Percentiles rank a stretch among this genome's conserved stretches.
Conservation (phyloP, 30 jellyfish, hydroid and myxozoan genomes). For the Cassiopea xamachana region DNA sequence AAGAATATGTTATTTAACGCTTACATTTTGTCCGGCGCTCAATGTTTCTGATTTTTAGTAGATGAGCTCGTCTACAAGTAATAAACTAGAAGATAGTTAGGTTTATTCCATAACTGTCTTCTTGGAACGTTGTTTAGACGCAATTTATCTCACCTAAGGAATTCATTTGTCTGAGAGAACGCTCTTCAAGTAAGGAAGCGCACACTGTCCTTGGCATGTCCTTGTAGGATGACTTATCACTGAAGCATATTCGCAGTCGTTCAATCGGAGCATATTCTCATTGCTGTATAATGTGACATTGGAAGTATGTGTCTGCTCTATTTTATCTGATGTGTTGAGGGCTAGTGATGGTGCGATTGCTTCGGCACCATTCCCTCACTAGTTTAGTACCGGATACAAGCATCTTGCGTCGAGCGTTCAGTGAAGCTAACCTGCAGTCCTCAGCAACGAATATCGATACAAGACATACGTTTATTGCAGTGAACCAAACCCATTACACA, state of each 20-base stretch:
- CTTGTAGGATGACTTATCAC: neutral
- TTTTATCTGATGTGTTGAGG: neutral
- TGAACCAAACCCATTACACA: slow-evolving; percentile 86
- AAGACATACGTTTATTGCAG: slow-evolving; percentile 49
- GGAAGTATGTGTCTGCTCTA: slow-evolving; percentile 3
- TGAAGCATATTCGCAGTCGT: neutral
- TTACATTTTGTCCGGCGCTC: slow-evolving; percentile 5
- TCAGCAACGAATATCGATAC: slow-evolving; percentile 29
- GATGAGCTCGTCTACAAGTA: neutral
- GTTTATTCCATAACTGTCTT: neutral
- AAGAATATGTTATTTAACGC: slow-evolving; percentile 1
- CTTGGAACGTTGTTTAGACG: neutral
- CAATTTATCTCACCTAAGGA: neutral
- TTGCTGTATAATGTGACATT: neutral
- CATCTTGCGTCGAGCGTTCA: slow-evolving; percentile 86
- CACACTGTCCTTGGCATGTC: neutral
- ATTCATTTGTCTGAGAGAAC: neutral
- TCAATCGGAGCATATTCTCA: slow-evolving; percentile 14
- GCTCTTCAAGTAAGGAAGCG: neutral
- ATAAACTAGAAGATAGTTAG: neutral
- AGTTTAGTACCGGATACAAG: slow-evolving; percentile 57
- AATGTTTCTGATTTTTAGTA: neutral
- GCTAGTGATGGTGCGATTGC: slow-evolving; percentile 72
- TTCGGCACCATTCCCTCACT: slow-evolving; percentile 78
- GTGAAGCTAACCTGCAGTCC: slow-evolving; percentile 82